A percentile compares a stretch with the other conserved stretches of the same genome.
phyloP scores from a whole-genome alignment of 2,888 invertebrate genomes.

The Neoitamus cyanurus region DNA sequence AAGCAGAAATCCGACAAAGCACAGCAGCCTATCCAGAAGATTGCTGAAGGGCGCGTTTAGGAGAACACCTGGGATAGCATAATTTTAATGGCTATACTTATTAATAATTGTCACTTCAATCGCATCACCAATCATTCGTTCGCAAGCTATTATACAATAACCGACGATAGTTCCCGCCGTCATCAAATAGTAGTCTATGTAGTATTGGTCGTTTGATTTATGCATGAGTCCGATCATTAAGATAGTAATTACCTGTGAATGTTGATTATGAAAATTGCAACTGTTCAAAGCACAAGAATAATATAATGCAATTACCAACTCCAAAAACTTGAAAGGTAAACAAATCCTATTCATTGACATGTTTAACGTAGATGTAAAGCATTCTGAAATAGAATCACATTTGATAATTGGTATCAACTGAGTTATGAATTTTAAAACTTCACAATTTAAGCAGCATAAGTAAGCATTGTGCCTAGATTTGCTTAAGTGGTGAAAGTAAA shows the following conservation, averaged over 20 bases:
- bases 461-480: background rate
- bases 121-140: background rate
- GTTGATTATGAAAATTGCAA: background rate
- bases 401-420: background rate
- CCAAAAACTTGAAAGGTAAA: background rate
- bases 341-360: background rate
- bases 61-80: background rate
- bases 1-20: background rate
- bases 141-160: background rate
- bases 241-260: background rate
- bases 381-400: background rate
- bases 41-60: background rate
- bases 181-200: background rate
- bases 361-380: background rate
- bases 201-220: background rate
- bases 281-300: background rate
- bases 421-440: background rate
- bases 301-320: too few relatives aligned
- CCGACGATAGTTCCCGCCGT: background rate
- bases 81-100: background rate
- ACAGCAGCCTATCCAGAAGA: background rate
- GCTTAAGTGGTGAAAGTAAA: too few relatives aligned
- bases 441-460: background rate
- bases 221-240: constrained; percentile 4
- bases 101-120: background rate